Base-by-base conservation (phyloP, 2,888 invertebrate species). In the Aquatica leii region DNA sequence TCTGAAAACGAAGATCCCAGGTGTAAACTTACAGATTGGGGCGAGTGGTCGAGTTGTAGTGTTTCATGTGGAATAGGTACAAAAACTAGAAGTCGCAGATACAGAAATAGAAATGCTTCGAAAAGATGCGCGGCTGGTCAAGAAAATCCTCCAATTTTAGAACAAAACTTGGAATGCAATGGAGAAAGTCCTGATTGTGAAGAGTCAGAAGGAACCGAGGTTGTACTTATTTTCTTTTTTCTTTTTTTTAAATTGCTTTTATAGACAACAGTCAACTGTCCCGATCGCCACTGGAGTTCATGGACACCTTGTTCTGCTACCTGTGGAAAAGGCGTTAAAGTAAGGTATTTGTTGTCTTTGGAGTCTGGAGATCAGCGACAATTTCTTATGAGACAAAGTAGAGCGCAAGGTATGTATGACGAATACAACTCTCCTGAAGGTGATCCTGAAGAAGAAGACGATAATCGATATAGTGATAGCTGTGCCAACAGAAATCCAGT, bases 261-360 rank as follows among this genome's bases (percentile, higher is more conserved):
- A 1, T 12, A 60, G 60, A 40, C 24, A 20, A 53, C 41, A 17
- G 0, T 41, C 12, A 52, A 66, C 3, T 95, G 94, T 75, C 84
- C 84, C 4, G 87, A 90, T 60, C 86, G 88, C 0, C 80, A 85
- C 2, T 95, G 95, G 95, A 90, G 91, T 49, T 84, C 86, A 8
- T 95, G 94, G 93, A 89, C 92, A 1, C 89, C 92, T 1, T 95
- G 95, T 78, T 87, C 91, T 11, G 88, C 88, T 20, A 86, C 87
- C 0, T 95, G 95, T 78, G 94, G 93, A 0, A 89, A 88, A 69
- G 94, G 94, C 0, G 84, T 85, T 17, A 85, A 87, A 62, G 83
- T 86, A 71, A 85, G 92, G 56, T 86, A 86, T 43, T 82, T 91
- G 9, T 60, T 80, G 5, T 74, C 76, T 1, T 62, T 76, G 1